phyloP scores from a whole-genome alignment of 2,888 invertebrate genomes.

The Dorcus parallelipipedus region DNA sequence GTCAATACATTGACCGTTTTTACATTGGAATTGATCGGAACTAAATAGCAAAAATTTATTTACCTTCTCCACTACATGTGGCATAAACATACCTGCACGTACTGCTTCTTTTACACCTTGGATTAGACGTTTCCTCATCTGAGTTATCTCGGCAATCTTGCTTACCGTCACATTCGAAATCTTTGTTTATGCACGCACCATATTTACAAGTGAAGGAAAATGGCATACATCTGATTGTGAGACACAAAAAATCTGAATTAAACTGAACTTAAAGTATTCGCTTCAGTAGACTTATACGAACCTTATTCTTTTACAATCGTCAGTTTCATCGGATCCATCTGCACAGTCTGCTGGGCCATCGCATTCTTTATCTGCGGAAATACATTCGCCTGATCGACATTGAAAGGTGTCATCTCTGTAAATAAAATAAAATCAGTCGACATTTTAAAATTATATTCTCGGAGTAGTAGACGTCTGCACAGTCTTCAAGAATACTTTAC shows the following conservation, averaged over 20 bases:
- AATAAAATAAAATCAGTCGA: background rate
- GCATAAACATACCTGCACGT: background rate
- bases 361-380: conserved; percentile 55
- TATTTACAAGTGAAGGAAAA: conserved; percentile 35
- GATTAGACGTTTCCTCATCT: conserved; percentile 4
- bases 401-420: conserved; percentile 44
- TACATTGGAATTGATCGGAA: conserved; percentile 34
- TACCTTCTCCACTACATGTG: background rate
- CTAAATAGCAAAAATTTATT: conserved; percentile 1
- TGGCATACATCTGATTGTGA: conserved; percentile 27
- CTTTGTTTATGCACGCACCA: conserved; percentile 36
- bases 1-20: conserved; percentile 45
- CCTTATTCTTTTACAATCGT: conserved; percentile 24
- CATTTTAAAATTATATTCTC: too few species aligned
- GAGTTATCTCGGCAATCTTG: conserved; percentile 48
- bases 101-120: background rate
- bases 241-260: background rate
- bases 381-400: conserved; percentile 62
- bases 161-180: conserved; percentile 7
- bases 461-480: background rate
- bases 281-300: background rate
- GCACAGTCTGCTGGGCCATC: conserved; percentile 41
- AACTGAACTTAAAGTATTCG: background rate
- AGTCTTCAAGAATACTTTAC: too few species aligned
- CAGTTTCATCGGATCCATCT: conserved; percentile 32